phyloP scores from a whole-genome alignment of 2,113 vertebrate genomes.

The Erpornis zantholeuca region DNA sequence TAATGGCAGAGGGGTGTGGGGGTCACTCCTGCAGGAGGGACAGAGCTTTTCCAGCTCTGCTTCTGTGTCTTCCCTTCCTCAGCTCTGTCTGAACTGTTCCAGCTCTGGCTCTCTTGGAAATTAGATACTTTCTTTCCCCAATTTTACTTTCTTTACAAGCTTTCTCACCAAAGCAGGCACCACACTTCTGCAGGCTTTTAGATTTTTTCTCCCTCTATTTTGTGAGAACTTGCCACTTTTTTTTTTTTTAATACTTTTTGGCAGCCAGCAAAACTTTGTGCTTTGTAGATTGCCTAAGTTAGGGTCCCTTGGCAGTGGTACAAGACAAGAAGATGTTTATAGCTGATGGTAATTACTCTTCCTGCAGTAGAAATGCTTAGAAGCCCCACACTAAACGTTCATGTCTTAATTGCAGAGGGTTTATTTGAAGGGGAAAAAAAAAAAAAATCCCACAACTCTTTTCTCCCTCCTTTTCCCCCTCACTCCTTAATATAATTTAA shows the following conservation, averaged over 20 bases:
- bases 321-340: slow-evolving; percentile 55
- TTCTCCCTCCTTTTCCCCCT: background rate
- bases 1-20: background rate
- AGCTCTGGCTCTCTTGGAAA: background rate
- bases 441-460: background rate
- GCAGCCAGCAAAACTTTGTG: slow-evolving; percentile 14
- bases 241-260: background rate
- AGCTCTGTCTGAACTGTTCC: background rate
- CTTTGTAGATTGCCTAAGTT: slow-evolving; percentile 50
- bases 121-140: background rate
- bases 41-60: rapidly evolving
- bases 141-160: background rate
- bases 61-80: rapidly evolving
- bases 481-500: background rate
- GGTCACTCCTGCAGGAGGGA: background rate
- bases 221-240: background rate
- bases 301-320: slow-evolving; percentile 50
- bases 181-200: background rate
- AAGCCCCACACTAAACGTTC: slow-evolving; percentile 51
- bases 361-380: slow-evolving; percentile 51
- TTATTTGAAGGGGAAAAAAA: slow-evolving; percentile 22
- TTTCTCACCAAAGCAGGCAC: background rate
- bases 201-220: background rate
- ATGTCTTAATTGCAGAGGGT: slow-evolving; percentile 48
- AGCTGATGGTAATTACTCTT: slow-evolving; percentile 61